Base-by-base conservation (phyloP, 2,113 vertebrate species). In the Indicator indicator region DNA sequence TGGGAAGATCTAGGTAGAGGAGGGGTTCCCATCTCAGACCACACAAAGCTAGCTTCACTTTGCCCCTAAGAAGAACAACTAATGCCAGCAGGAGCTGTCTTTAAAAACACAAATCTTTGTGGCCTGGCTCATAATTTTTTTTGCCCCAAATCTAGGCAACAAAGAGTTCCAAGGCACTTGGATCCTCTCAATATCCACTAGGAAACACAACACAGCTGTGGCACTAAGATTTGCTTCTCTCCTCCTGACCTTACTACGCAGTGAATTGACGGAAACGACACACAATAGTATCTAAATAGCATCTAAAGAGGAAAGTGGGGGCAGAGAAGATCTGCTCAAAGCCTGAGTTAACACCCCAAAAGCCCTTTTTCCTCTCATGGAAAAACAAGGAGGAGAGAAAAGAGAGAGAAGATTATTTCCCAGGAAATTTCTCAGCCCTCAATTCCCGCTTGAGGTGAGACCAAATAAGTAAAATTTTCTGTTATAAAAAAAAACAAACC, bases 201-300 rank as follows among this genome's bases (percentile, higher is more conserved):
- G 60, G 72, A 94, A 89, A 80, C 44, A 64, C 32, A 48, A 42
- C 50, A 73, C 46, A 67, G 76, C 74, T 26, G 33, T 1, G 5
- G 74, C 38, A 9, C 75, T 63, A 38, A 18, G 40, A 76, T 88
- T 68, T 74, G 70, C 70, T 36, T 9, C 80, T 60, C 36, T 4
- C 44, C 27, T 6, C 26, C 24, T 10, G 16, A 91, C 23, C 72
- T 93, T 56, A 52, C 40, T 30, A 7, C 3, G 0, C 42, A 38
- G 46, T 56, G 78, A 95, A 91, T 83, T 91, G 59, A 64, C 6
- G 72, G 89, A 94, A 94, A 80, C 26, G 36, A 56, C 44, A 85
- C 60, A 95, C 87, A 95, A 88, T n/a, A 18, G 60, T 11, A 32
- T n/a, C 63, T 27, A 67, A 48, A 48, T 9, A 48, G 48, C 48